Conservation (phyloP, 1,140 invertebrate species). For the Watersipora subatra region DNA sequence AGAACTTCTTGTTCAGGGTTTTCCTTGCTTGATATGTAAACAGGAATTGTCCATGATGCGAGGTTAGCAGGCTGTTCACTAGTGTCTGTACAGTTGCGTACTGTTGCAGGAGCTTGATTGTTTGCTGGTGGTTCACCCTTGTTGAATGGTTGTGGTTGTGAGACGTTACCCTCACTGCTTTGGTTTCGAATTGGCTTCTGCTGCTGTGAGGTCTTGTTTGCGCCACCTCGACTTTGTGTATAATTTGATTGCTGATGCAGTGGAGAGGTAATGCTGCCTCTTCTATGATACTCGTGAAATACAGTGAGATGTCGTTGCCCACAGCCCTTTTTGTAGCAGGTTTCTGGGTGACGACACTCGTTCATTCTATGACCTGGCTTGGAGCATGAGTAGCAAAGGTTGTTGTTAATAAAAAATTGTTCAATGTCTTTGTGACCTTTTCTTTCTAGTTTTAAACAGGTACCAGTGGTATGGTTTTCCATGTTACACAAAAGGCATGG, state of each 20-base stretch:
- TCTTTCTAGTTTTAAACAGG: background rate
- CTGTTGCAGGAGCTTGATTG: background rate
- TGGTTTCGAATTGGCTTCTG: background rate
- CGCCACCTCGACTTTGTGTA: background rate
- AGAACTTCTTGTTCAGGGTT: background rate
- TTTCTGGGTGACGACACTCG: background rate
- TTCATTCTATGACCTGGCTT: background rate
- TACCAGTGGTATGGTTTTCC: background rate
- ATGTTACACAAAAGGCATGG: background rate
- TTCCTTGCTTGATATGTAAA: background rate
- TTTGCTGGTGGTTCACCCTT: background rate
- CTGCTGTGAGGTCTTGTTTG: background rate
- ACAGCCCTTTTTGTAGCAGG: background rate
- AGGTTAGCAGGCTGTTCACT: background rate
- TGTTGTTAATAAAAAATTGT: background rate
- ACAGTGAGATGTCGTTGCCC: background rate
- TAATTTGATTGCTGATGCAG: background rate
- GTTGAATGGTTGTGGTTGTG: background rate
- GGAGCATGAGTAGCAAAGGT: background rate
- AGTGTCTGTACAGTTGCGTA: background rate
- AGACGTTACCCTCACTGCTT: background rate
- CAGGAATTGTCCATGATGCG: background rate
- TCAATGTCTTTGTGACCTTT: background rate
- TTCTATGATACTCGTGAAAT: background rate
- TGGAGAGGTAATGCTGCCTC: background rate